Evolutionary conservation across 2,113 vertebrate species (phyloP), one percentile per base, ranked within the genome.

Genomic region (Psephotus haematonotus): DNA sequence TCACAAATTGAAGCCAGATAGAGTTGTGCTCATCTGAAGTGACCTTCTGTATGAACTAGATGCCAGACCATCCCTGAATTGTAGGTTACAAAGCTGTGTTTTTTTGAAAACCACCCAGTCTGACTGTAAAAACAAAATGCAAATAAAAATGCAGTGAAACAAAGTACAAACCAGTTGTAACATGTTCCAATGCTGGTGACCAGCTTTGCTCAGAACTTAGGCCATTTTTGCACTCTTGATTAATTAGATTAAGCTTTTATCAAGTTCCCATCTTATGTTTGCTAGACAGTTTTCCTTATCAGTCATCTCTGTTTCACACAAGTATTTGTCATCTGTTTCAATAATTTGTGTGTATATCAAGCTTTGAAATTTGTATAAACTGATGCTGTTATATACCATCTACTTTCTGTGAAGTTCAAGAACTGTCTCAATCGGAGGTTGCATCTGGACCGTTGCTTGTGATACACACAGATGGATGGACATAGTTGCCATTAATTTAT

Each of bases 401-500:
- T 11, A 17, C 13, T n/a, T 72, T 72, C 41, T 83, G 31, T 44
- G 27, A 89, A 89, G 6, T 68, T 62, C 24, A 68, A 59, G 57
- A 82, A 10, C 24, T 69, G 16, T 43, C 59, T 78, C 29, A 71
- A 57, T 25, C 47, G 55, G 69, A 55, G 29, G 24, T 53, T 89
- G 33, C 17, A 7, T 78, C 68, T 78, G 62, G 27, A 63, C 80
- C 11, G 5, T 35, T 37, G 50, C 50, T 86, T 2, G 1, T 75
- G 57, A 55, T 86, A 64, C 3, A 17, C 55, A 75, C 46, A 70
- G 55, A 86, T 75, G 62, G 47, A 86, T 93, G 74, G 74, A 71
- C 62, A 13, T 50, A 47, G 23, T 88, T 86, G 47, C 62, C 52
- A 49, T 92, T 76, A 82, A 95, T 95, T 95, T 91, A 47, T 92